A percentile compares a stretch with the other conserved stretches of the same genome.
phyloP scores from a whole-genome alignment of 2,113 vertebrate genomes.

The Damaliscus lunatus region DNA sequence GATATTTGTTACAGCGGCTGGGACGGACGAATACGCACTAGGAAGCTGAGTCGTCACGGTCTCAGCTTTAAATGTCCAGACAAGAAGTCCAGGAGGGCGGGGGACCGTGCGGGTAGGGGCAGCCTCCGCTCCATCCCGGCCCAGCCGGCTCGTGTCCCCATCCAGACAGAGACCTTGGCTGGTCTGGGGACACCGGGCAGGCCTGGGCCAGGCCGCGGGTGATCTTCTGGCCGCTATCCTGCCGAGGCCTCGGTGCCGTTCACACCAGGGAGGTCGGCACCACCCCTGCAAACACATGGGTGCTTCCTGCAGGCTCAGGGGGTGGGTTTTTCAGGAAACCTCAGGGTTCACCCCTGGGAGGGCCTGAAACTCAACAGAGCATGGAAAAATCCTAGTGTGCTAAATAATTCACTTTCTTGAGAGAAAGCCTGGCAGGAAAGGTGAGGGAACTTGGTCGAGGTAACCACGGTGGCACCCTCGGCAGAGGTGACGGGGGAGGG shows the following conservation, averaged over 20 bases:
- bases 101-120: rapidly evolving
- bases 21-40: rapidly evolving
- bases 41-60: rapidly evolving
- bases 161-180: too few relatives aligned
- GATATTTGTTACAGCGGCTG: rapidly evolving
- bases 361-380: background rate
- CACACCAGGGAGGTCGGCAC: too few relatives aligned
- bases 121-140: background rate
- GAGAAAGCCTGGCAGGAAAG: background rate
- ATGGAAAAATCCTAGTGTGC: background rate
- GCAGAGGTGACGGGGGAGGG: background rate
- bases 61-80: background rate
- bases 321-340: background rate
- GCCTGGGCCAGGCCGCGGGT: background rate
- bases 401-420: background rate
- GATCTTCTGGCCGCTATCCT: rapidly evolving
- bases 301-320: background rate
- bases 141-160: background rate
- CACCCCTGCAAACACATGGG: background rate
- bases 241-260: rapidly evolving
- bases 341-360: background rate
- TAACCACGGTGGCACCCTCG: rapidly evolving
- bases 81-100: background rate
- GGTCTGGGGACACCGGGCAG: background rate
- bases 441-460: rapidly evolving